Percentiles rank a stretch among this genome's conserved stretches.
phyloP scores from a whole-genome alignment of 2,888 invertebrate species.

The Kuschelorhynchus macadamiae region DNA sequence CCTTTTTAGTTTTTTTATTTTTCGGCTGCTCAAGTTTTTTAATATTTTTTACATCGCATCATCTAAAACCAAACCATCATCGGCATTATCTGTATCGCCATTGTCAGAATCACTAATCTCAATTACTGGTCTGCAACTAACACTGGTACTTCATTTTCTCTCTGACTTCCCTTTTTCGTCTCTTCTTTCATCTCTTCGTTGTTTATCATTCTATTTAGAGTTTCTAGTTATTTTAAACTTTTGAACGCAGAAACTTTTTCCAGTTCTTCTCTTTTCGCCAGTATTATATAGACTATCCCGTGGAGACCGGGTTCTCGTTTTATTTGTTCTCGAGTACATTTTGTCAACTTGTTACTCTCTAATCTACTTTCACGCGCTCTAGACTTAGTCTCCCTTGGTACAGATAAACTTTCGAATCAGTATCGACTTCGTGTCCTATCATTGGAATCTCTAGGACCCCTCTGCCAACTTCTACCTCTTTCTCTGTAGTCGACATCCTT shows the following conservation, averaged over 20 bases:
- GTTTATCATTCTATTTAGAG: conserved; percentile 18
- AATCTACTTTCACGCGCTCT: conserved; percentile 12
- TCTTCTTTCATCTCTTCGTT: conserved; percentile 34
- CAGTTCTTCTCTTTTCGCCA: conserved; percentile 66
- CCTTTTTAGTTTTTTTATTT: conserved; percentile 1
- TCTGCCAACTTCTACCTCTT: conserved; percentile 17
- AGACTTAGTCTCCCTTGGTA: conserved; percentile 12
- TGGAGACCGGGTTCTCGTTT: conserved; percentile 58
- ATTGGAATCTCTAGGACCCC: conserved; percentile 11
- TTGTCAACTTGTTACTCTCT: conserved; percentile 48
- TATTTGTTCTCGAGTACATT: conserved; percentile 52
- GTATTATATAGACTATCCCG: conserved; percentile 69
- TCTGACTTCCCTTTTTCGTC: background rate
- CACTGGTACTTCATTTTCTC: too few species aligned
- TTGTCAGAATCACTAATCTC: conserved; percentile 39
- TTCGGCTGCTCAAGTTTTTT: conserved; percentile 11
- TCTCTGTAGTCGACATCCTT: conserved; percentile 7
- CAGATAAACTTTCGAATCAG: background rate
- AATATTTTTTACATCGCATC: conserved; percentile 3
- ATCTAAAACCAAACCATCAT: conserved; percentile 30
- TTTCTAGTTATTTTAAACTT: conserved; percentile 72
- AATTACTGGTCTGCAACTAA: conserved; percentile 2
- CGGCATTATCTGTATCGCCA: conserved; percentile 34
- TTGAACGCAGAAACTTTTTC: conserved; percentile 70
- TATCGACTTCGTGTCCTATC: conserved; percentile 11